Evolutionary conservation across 2,797 vertebrate genomes (phyloP).

Genomic region (Hypotaenidia philippensis): DNA sequence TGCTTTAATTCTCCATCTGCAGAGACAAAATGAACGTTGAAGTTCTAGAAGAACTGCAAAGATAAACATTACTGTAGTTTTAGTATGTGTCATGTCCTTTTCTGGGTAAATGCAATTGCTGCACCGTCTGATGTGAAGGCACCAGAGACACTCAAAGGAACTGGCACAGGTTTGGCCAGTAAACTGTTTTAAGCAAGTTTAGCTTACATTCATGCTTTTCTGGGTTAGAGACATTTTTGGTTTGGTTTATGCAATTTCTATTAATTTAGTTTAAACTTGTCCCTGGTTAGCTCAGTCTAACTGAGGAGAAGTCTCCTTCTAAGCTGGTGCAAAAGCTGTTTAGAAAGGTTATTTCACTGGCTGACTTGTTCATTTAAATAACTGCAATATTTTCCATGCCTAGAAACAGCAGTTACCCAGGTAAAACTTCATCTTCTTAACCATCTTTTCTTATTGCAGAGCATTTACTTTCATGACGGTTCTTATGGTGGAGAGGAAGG

Average conservation of each 20-base stretch:
- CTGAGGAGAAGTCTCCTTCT: not conserved
- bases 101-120: not conserved
- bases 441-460: not conserved
- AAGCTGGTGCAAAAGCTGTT: not conserved
- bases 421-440: not conserved
- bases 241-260: not conserved
- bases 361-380: not conserved
- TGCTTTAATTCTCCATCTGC: not conserved
- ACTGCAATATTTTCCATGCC: not conserved
- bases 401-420: not conserved
- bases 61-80: not conserved
- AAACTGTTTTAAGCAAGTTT: not conserved
- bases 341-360: not conserved
- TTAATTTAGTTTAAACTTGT: not conserved
- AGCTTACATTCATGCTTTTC: not conserved
- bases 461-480: not conserved
- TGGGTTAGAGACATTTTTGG: not conserved
- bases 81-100: not conserved
- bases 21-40: not conserved
- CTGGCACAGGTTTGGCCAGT: not conserved
- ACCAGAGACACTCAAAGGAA: not conserved
- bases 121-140: not conserved
- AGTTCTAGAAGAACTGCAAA: not conserved
- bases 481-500: not conserved
- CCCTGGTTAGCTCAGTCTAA: not conserved